Percentiles rank a stretch among this genome's conserved stretches.
phyloP scores from a whole-genome alignment of 2,113 vertebrate genomes.

The Dinomys branickii region DNA sequence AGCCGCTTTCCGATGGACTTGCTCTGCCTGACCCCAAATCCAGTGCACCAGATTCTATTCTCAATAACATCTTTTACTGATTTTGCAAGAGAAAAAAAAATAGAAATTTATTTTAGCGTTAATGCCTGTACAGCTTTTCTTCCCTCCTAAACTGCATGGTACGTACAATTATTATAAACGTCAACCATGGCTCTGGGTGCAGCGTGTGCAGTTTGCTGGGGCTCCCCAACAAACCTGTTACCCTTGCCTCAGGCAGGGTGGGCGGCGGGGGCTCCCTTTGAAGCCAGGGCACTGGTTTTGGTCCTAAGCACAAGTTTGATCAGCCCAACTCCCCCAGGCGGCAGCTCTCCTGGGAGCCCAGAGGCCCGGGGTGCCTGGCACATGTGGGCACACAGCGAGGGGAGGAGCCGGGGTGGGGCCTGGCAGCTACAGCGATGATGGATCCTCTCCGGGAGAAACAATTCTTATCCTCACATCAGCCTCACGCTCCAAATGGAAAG shows the following conservation, averaged over 20 bases:
- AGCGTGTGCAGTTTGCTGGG: background rate
- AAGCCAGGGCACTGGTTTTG: conserved; percentile 5
- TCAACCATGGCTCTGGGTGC: background rate
- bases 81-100: conserved; percentile 76
- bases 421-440: conserved; percentile 56
- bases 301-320: background rate
- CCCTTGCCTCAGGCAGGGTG: accelerated
- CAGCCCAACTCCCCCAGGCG: background rate
- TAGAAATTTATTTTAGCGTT: conserved; percentile 70
- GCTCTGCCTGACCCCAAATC: background rate
- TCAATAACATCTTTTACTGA: conserved; percentile 77
- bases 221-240: background rate
- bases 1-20: background rate
- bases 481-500: conserved; percentile 61
- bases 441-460: conserved; percentile 55
- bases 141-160: background rate
- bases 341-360: background rate
- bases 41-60: background rate
- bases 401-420: background rate
- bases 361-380: accelerated
- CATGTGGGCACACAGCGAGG: background rate
- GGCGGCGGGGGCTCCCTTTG: background rate
- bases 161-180: conserved; percentile 51
- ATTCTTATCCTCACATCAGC: conserved; percentile 56
- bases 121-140: background rate